Evolutionary conservation across 1,140 invertebrate genomes (phyloP), one percentile per base, ranked within the genome.

Genomic region (Apis florea): DNA sequence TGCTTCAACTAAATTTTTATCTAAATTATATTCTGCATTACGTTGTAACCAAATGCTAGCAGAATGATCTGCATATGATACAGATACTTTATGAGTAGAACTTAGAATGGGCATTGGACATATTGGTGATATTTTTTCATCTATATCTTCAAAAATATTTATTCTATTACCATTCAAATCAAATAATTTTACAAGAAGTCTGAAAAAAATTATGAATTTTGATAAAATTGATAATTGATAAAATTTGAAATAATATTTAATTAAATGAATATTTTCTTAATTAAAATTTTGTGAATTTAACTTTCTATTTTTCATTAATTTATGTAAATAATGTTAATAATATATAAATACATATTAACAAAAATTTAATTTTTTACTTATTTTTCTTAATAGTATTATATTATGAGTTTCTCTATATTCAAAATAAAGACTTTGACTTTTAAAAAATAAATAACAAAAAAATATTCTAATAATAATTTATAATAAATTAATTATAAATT

Each of bases 31-130:
- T 80, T 95, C 94, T 1, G 86, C 69, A 0, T 88, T 76, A 66
- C 94, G 93, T 83, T 96, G 96, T 2, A 97, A 90, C 90, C 95
- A 97, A 2, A 97, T 87, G 63, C 94, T 94, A 66, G 94, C 94
- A 2, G 94, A 90, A 79, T 93, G 91, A 53, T 94, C 94, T 0
- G 93, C 85, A 71, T 94, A 93, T 0, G 94, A 91, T 0, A 96
- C 90, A 73, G 87, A 93, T 0, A 95, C 95, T 77, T 79, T 92
- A 85, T 93, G 93, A 85, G 91, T 93, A 81, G 94, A 94, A 83
- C 93, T 92, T 66, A 95, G 91, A 54, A 96, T 94, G 0, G 95
- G 94, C 79, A 95, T 88, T 6, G 93, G 94, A 84, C 95, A 95
- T 0, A 96, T 86, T 13, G 93, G 94, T 21, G 91, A 90, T 4